phyloP scores from a whole-genome alignment of 2,797 vertebrate species.

The Sebastes melanostomus region DNA sequence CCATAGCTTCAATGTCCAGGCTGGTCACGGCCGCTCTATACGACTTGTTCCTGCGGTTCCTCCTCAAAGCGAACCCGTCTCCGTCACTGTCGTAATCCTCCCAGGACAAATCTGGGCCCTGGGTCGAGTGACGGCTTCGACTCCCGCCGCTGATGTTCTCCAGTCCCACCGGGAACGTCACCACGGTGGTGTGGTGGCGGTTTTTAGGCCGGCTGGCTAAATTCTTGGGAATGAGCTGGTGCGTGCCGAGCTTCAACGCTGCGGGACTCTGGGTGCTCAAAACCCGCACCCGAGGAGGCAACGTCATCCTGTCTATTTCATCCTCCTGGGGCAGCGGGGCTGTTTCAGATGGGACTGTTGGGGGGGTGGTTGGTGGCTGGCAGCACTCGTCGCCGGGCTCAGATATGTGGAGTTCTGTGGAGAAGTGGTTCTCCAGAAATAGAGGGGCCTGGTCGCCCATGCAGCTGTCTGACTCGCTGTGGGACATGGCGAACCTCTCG shows the following conservation, averaged over 20 bases:
- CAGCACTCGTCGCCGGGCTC: slow-evolving; percentile 52
- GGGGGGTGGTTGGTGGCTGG: not conserved
- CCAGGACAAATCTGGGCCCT: slow-evolving; percentile 69
- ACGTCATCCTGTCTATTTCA: not conserved
- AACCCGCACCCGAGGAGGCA: slow-evolving; percentile 60
- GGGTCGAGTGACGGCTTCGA: slow-evolving; percentile 55
- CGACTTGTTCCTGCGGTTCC: slow-evolving; percentile 92
- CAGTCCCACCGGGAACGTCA: slow-evolving; percentile 72
- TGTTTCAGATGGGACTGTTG: slow-evolving; percentile 24
- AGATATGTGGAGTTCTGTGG: slow-evolving; percentile 72
- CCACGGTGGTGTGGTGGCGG: slow-evolving; percentile 87
- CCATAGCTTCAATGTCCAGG: slow-evolving; percentile 40
- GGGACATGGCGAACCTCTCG: slow-evolving; percentile 79
- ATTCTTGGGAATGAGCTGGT: slow-evolving; percentile 91
- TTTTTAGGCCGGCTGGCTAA: slow-evolving; percentile 84
- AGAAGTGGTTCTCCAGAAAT: slow-evolving; percentile 78
- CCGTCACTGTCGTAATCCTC: slow-evolving; percentile 86
- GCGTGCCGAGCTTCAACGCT: slow-evolving; percentile 83
- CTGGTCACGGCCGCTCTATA: slow-evolving; percentile 90
- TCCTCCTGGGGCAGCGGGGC: not conserved
- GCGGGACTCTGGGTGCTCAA: slow-evolving; percentile 89
- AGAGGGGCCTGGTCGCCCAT: slow-evolving; percentile 73
- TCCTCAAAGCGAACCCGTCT: slow-evolving; percentile 71
- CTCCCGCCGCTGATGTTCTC: slow-evolving; percentile 41
- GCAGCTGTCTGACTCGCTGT: slow-evolving; percentile 59